These are phyloP conservation scores for Rhadina sibilatrix DNA, from an alignment of 2,113 vertebrate genomes.

Conservation along the genomic window DNA sequence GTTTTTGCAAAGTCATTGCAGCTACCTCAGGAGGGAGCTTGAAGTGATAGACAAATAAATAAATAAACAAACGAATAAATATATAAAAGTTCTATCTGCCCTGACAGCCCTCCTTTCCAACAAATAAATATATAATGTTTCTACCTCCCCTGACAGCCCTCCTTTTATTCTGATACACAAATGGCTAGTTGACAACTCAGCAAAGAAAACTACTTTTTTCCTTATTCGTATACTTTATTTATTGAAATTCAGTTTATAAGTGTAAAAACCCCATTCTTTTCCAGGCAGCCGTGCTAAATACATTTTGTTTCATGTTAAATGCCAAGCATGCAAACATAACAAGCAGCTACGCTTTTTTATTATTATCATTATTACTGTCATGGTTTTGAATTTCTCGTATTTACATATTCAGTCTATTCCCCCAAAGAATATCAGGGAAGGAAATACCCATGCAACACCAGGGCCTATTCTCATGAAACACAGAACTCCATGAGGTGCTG, in stretches of 20 bases:
- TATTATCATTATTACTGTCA: not conserved
- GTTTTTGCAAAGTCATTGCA: not conserved
- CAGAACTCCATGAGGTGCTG: not conserved
- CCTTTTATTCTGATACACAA: not conserved
- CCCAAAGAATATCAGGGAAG: not conserved
- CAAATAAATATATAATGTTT: not conserved
- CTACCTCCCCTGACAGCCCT: not conserved
- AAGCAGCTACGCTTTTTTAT: not conserved
- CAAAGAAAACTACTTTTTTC: not conserved
- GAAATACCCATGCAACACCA: not conserved
- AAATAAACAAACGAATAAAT: not conserved
- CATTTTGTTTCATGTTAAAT: not conserved
- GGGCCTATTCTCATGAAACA: not conserved
- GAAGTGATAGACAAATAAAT: not conserved
- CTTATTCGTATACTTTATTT: not conserved
- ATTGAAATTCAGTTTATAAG: not conserved
- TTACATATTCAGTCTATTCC: not conserved
- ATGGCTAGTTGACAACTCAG: not conserved
- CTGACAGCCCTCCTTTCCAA: not conserved
- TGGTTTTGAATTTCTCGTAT: not conserved
- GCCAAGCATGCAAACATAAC: not conserved
- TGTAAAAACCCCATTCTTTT: not conserved
- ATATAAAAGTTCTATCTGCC: not conserved
- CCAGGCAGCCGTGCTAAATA: not conserved
- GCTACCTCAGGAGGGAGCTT: not conserved